Evolutionary conservation across 2,113 vertebrate genomes (phyloP), one percentile per base, ranked within the genome.

Genomic region (Rhinolophus sinicus): DNA sequence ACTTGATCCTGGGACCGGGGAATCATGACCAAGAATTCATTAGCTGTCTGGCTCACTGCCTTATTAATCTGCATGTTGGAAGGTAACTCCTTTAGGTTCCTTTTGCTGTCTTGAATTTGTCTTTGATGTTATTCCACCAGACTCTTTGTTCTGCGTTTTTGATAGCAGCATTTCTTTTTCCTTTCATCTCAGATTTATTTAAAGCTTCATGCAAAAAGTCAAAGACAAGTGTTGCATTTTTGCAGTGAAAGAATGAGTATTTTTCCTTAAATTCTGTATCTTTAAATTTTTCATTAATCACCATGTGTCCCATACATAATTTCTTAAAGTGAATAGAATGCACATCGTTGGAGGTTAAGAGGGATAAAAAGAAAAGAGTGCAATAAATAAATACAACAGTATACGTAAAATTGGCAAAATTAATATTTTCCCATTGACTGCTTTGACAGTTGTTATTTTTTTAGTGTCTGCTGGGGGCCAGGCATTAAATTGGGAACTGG

Each of bases 1-100:
- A 99, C 97, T 98, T 99, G 95, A 99, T 99, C 97, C 98, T 99
- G 35, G 99, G 99, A 5, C 99, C 99, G 0, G 99, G 99, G 21
- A 99, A 99, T 97, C 99, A 99, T 11, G 99, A 99, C 98, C 99
- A 99, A 95, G 99, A 99, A 95, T 99, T 99, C 98, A 99, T 99
- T 98, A 99, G 99, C 97, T 99, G 99, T 56, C 98, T 99, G 76
- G 99, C 99, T 90, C 99, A 99, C 98, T 99, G 99, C 97, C 99
- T 99, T 97, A 99, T 99, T 98, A 99, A 99, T 96, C 99, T 99
- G 56, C 99, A 99, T 7, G 97, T 98, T 4, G 99, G 99, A 97
- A 99, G 99, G 99, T 99, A 98, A 98, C 58, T 89, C 40, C 11
- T 88, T 95, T 12, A 33, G 58, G 22, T 22, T 78, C 67, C 40